Evolutionary conservation across 2,797 vertebrate species (phyloP).

Genomic region (Pteronotus mesoamericanus): DNA sequence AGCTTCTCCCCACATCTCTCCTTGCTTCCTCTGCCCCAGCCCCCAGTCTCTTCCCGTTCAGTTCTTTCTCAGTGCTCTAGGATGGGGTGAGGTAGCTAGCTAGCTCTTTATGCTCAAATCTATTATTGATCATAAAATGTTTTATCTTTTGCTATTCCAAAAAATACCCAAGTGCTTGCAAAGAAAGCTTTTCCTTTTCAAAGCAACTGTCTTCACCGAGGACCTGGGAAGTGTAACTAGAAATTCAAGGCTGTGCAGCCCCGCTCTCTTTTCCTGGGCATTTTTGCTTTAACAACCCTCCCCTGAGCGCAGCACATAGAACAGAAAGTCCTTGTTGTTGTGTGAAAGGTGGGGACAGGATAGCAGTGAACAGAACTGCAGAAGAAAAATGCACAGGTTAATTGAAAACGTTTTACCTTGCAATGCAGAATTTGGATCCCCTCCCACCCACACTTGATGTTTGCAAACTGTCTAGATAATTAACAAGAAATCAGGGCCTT

Average conservation of each 20-base stretch:
- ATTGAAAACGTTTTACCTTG: background rate
- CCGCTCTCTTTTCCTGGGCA: background rate
- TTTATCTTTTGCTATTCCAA: conserved; percentile 21
- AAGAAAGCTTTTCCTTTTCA: background rate
- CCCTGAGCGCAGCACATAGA: background rate
- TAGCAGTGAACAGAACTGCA: background rate
- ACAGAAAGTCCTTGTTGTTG: background rate
- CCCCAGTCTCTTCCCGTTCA: background rate
- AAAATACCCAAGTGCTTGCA: background rate
- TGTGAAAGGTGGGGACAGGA: background rate
- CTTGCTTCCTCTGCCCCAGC: accelerated
- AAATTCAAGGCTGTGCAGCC: background rate
- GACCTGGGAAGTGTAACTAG: background rate
- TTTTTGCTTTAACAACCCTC: background rate
- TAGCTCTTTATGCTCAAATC: background rate
- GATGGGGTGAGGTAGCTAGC: background rate
- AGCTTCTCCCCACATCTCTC: background rate
- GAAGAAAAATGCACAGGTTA: background rate
- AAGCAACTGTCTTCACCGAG: background rate
- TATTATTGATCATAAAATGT: background rate
- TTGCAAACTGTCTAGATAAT: background rate
- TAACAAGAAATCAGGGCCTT: background rate
- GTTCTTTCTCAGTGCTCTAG: background rate
- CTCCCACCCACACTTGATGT: background rate
- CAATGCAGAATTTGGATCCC: background rate